These are phyloP conservation scores for Sarcophaga carnaria DNA, from an alignment of 2,888 invertebrate genomes.

Conservation along the genomic window DNA sequence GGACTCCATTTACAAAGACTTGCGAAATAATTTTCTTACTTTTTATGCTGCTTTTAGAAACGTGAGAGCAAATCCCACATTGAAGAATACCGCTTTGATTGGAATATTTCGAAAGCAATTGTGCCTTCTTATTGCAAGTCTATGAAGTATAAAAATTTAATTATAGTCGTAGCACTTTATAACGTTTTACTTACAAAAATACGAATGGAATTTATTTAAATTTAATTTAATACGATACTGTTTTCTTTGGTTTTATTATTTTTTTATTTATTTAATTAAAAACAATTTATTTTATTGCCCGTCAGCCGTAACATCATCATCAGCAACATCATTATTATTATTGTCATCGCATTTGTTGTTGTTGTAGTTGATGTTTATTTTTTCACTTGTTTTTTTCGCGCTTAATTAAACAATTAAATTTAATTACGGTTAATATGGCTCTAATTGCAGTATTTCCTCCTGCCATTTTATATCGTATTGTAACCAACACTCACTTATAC, in stretches of 20 bases:
- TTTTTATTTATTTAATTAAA: constrained; percentile 26
- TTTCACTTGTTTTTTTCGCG: constrained; percentile 71
- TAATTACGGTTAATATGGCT: constrained; percentile 82
- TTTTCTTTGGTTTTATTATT: not conserved
- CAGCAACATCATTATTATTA: constrained; percentile 2
- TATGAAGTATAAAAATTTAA: no score
- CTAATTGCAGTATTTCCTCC: constrained; percentile 81
- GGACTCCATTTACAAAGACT: no score
- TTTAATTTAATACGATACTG: not conserved
- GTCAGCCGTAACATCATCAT: constrained; percentile 3
- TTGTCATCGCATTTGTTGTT: constrained; percentile 17
- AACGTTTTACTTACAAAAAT: no score
- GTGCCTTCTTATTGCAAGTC: no score
- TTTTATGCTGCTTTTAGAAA: no score
- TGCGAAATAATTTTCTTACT: no score
- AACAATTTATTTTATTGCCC: constrained; percentile 34
- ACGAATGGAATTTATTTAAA: no score
- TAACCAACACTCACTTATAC: not conserved
- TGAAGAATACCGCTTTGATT: no score
- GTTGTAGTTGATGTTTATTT: constrained; percentile 6
- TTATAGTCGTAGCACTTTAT: no score
- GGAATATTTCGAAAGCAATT: no score
- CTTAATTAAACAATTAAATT: constrained; percentile 82
- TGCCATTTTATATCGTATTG: constrained; percentile 58
- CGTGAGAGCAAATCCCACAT: no score